Evolutionary conservation across 2,888 invertebrate species (phyloP), one percentile per base, ranked within the genome.

Genomic region (Melitaea athalia): DNA sequence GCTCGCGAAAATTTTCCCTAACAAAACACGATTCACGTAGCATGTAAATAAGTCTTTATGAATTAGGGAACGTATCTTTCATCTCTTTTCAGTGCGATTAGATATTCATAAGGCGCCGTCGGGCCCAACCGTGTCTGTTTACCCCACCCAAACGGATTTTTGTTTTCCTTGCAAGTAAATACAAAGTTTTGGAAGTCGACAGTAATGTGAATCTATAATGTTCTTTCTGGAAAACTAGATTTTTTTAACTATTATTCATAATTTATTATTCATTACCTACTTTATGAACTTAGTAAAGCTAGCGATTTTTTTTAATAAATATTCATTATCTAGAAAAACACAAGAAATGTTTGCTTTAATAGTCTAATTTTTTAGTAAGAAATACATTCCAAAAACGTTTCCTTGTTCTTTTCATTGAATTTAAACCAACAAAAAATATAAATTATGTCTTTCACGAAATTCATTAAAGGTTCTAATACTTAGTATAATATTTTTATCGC

Each of bases 61-160:
- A 86, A 88, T 89, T 88, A 88, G 80, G 82, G 76, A 79, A 83
- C 81, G 79, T 83, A 88, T 89, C 86, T 87, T 86, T 88, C 86
- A 88, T 86, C 83, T 85, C 79, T 80, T 79, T 86, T 86, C 85
- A 78, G 77, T 80, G 74, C 82, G 85, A 88, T 89, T 88, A 88
- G 86, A 81, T 89, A 88, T 89, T 89, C 89, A 87, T 88, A 85
- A 88, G 85, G 79, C 82, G 80, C 78, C 79, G 79, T 77, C 74
- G 76, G 75, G 77, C 76, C 79, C 75, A 74, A 77, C 79, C 76
- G 78, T 76, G 74, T 76, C 74, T 76, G 74, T 77, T 77, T 75
- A 75, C 73, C 74, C 74, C 77, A 75, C 73, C 72, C 78, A 81
- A 77, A 83, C 82, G 79, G 77, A 77, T 76, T 73, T 79, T 75